Percentiles rank a stretch among this genome's conserved stretches.
Conservation (phyloP, 2,797 vertebrate genomes). For the Ptychobarbus kaznakovi region DNA sequence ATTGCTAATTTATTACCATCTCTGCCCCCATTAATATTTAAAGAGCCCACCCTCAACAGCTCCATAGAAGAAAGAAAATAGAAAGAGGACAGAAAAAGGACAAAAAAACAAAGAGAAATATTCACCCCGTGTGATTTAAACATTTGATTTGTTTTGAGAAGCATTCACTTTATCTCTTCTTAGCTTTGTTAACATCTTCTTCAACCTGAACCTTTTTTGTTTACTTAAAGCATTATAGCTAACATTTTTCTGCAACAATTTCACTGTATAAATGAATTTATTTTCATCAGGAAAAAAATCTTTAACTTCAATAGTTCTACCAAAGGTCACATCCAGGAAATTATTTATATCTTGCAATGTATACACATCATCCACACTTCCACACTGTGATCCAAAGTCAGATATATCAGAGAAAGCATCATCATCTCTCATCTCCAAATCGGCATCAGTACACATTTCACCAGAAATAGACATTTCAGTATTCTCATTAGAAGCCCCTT, state of each 20-base stretch:
- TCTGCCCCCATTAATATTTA: not conserved
- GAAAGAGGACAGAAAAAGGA: not conserved
- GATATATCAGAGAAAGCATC: not conserved
- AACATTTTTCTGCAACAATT: not conserved
- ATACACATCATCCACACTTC: not conserved
- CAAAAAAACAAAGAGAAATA: rapidly evolving
- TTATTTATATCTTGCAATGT: not conserved
- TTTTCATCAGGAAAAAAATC: not conserved
- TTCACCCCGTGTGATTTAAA: not conserved
- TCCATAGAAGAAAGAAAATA: not conserved
- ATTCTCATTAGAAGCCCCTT: not conserved
- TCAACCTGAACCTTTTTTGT: not conserved
- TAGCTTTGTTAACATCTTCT: not conserved
- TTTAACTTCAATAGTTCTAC: not conserved
- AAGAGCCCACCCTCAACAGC: not conserved
- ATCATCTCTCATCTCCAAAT: not conserved
- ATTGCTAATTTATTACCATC: no score
- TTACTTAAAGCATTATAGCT: not conserved
- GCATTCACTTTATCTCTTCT: not conserved
- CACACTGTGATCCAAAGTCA: not conserved
- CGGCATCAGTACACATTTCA: not conserved
- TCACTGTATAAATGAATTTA: not conserved
- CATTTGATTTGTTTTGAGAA: not conserved
- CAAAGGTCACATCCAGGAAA: not conserved
- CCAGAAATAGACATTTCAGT: not conserved